phyloP scores from a whole-genome alignment of 2,797 vertebrate species.

The Scarus forsteni region DNA sequence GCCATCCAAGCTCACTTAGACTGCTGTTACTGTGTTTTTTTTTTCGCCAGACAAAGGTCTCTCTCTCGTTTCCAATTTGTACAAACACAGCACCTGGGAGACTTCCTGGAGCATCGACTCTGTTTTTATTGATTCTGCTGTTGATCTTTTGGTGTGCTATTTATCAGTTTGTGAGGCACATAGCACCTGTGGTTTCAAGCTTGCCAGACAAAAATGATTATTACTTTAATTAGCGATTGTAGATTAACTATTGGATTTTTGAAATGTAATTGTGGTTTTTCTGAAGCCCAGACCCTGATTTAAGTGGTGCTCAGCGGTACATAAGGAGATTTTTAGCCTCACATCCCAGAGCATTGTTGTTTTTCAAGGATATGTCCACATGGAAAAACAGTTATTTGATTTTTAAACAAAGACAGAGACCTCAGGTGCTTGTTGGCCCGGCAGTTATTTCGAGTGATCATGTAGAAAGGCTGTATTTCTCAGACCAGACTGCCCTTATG shows the following conservation, averaged over 20 bases:
- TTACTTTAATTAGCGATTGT: slow-evolving; percentile 28
- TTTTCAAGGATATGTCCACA: background rate
- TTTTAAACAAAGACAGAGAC: too few species aligned
- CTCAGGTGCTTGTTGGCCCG: too few species aligned
- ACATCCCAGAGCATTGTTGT: background rate
- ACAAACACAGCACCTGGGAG: slow-evolving; percentile 44
- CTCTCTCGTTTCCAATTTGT: slow-evolving; percentile 49
- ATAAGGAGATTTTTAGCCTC: slow-evolving; percentile 30
- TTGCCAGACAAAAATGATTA: slow-evolving; percentile 6
- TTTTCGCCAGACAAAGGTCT: slow-evolving; percentile 30
- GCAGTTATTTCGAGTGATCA: too few species aligned
- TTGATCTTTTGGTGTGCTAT: slow-evolving; percentile 22
- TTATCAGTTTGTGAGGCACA: slow-evolving; percentile 2
- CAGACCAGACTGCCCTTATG: too few species aligned
- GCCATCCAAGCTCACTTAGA: slow-evolving; percentile 20
- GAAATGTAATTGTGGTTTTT: slow-evolving; percentile 16
- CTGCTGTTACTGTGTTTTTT: slow-evolving; percentile 7
- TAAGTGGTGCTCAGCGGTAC: slow-evolving; percentile 19
- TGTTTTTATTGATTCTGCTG: slow-evolving; percentile 56
- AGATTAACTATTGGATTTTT: slow-evolving; percentile 19
- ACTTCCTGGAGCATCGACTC: slow-evolving; percentile 32
- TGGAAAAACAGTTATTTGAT: too few species aligned
- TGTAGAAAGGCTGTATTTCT: too few species aligned
- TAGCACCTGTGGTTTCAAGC: slow-evolving; percentile 3
- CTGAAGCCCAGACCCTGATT: slow-evolving; percentile 11